phyloP scores from a whole-genome alignment of 2,113 vertebrate species.

The Etia nguti region DNA sequence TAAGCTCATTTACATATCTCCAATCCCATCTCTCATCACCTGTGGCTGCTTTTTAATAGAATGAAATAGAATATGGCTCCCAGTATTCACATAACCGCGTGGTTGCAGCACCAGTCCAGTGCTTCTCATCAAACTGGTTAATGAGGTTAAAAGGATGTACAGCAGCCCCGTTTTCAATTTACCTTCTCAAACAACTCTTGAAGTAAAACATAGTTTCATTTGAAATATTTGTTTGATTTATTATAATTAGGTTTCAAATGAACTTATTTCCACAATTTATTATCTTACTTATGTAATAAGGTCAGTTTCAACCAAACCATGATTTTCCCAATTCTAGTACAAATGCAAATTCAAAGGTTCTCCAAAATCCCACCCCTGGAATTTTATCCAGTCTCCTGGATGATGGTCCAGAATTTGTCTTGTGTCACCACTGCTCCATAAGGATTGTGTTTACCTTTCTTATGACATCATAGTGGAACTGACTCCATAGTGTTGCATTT shows the following conservation, averaged over 20 bases:
- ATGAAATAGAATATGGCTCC: background rate
- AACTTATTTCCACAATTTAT: background rate
- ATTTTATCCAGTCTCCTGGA: fast-evolving
- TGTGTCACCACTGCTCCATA: background rate
- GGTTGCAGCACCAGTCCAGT: background rate
- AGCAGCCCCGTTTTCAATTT: background rate
- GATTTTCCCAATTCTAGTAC: background rate
- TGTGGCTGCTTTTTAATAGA: background rate
- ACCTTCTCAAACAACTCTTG: background rate
- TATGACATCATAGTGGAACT: background rate
- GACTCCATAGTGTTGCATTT: background rate
- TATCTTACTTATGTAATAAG: background rate
- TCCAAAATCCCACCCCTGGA: background rate
- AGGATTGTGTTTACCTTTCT: background rate
- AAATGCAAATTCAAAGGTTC: background rate
- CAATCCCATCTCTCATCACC: background rate
- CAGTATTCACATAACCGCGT: background rate
- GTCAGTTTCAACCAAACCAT: background rate
- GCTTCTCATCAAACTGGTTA: background rate
- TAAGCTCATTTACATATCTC: background rate
- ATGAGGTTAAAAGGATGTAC: conserved; percentile 9
- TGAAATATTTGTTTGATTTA: background rate
- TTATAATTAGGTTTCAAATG: background rate
- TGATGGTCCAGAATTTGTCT: background rate
- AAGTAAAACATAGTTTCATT: background rate